Evolutionary conservation across 2,797 vertebrate species (phyloP), one percentile per base, ranked within the genome.

Genomic region (Characodon lateralis): DNA sequence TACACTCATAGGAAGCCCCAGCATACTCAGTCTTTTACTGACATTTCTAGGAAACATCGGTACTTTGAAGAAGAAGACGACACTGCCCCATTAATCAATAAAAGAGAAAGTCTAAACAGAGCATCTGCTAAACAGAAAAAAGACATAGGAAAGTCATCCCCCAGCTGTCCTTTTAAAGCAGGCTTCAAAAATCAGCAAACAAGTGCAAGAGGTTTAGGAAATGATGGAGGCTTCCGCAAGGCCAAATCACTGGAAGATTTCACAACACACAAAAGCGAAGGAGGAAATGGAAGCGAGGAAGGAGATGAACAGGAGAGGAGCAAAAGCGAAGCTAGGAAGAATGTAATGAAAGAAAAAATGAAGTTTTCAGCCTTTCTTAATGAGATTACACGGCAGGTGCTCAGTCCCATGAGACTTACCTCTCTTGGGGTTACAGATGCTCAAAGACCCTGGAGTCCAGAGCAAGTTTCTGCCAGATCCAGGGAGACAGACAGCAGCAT

Each of bases 291-390:
- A 73, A 78, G 77, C 22, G 76, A 91, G 58, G 84, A 94, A 83
- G 86, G 84, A 71, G 78, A 81, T 50, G 87, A 93, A n/a, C 43
- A 78, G 26, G 89, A 91, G 41, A 89, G 10, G n/a, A 92, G 63
- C 58, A 95, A 89, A 81, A 81, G 81, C 26, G 93, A 94, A 76
- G 90, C 90, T 48, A 91, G 10, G 26, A 92, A 93, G 86, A 89
- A 91, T 74, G 81, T 95, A 46, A 74, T 92, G 68, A 94, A 95
- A 76, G 95, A 96, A 81, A 97, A 97, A 90, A 92, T 89, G 39
- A 94, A 94, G 72, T 97, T 97, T 82, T 97, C 96, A 1, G 93
- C 94, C 2, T 97, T 97, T 81, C 93, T 97, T 20, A 96, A 97
- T 70, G 96, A 97, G 88, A 97, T 97, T 83, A 97, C 96, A 6